Evolutionary conservation across 1,140 invertebrate genomes (phyloP), one percentile per base, ranked within the genome.

Genomic region (Neoseiulus cucumeris): DNA sequence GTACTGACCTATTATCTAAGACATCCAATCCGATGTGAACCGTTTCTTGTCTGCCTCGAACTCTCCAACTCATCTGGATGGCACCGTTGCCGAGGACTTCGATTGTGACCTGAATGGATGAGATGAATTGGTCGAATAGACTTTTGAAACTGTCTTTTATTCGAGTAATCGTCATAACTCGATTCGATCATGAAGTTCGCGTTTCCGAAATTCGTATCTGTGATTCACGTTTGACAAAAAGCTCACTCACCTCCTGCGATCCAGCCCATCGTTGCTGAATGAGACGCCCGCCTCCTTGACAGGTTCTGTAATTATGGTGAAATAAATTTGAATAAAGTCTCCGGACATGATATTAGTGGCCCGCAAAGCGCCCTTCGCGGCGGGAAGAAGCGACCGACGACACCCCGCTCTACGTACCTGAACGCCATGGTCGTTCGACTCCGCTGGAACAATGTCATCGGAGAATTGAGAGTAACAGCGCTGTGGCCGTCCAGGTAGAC

Each of bases 21-120:
- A 59, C 51, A 33, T 59, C 33, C 17, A 59, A 33, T 25, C 51
- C 51, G 14, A 59, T 33, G 22, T 59, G 51, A 17, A 59, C 51
- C 25, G 51, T 59, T 33, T 59, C 51, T 14, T 59, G 51, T 59
- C 22, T 25, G 33, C 51, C 51, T 17, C 51, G 51, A 33, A 59
- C 51, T 59, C 22, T 59, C 51, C 51, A 59, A 25, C 51, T 59
- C 51, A 59, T 59, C 33, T 59, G 51, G 14, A 59, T 59, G 14
- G 51, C 51, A 29, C 51, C 51, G 22, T 33, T 59, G 25, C 17
- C 51, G 14, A 59, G 33, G 1, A 59, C 51, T 59, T 59, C 51
- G 22, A 59, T 59, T 25, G 51, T 59, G 12, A 59, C 51, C 51
- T 59, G 51, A 20, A 59, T 18, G 22, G 4, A 17, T 14, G 22